phyloP scores from a whole-genome alignment of 2,888 invertebrate species.

The Halocaridina rubra region DNA sequence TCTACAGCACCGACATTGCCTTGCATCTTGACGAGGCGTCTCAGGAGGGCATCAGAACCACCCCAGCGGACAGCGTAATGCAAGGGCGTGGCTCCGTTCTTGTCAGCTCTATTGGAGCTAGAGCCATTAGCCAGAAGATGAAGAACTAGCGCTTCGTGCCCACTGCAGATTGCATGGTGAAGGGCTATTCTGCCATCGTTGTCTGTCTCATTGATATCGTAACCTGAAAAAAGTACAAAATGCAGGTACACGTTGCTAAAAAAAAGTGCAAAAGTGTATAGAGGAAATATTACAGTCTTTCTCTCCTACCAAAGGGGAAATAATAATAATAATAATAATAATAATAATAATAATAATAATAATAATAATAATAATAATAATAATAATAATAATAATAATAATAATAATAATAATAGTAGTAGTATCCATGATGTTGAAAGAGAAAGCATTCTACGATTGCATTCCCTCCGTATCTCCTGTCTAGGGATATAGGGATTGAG shows the following conservation, averaged over 20 bases:
- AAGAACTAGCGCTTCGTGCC: constrained; percentile 22
- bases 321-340: no score
- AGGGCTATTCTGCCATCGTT: constrained; percentile 30
- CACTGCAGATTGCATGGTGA: constrained; percentile 31
- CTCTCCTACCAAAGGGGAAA: no score
- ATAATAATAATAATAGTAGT: neutral
- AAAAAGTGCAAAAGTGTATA: no score
- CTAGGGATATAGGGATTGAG: no score
- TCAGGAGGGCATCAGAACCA: constrained; percentile 57
- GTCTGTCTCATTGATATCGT: constrained; percentile 44
- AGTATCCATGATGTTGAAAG: no score
- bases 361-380: neutral
- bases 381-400: neutral
- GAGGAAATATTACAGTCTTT: no score
- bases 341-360: neutral
- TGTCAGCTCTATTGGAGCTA: constrained; percentile 15
- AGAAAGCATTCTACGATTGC: no score
- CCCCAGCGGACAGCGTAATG: constrained; percentile 60
- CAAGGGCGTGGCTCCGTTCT: constrained; percentile 42
- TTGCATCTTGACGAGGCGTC: constrained; percentile 47
- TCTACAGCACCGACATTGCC: constrained; percentile 27
- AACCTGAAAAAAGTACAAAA: constrained; percentile 36
- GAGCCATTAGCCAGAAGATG: constrained; percentile 27
- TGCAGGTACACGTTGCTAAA: no score
- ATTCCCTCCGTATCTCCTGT: no score